phyloP scores from a whole-genome alignment of 2,888 invertebrate genomes.

The Eledona agricola region DNA sequence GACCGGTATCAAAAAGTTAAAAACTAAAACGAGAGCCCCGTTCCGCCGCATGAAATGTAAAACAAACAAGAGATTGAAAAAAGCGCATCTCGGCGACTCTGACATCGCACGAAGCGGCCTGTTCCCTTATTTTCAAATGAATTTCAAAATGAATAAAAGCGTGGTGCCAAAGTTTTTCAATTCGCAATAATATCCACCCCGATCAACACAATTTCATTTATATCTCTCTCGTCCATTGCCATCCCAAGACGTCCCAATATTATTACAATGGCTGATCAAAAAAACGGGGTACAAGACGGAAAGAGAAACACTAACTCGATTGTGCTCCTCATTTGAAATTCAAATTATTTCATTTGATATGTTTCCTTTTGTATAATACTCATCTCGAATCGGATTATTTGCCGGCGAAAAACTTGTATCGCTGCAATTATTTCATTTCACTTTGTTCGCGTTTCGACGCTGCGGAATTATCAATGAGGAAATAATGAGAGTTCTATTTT shows the following conservation, averaged over 20 bases:
- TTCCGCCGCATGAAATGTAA: conserved; percentile 16
- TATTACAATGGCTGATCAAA: conserved; percentile 30
- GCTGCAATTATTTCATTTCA: conserved; percentile 23
- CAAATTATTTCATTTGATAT: conserved; percentile 42
- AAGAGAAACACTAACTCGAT: conserved; percentile 39
- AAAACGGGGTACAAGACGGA: conserved; percentile 20
- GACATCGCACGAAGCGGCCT: conserved; percentile 39
- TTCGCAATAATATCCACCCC: conserved; percentile 35
- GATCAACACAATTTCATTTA: conserved; percentile 35
- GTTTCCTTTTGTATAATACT: conserved; percentile 40
- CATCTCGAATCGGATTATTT: conserved; percentile 32
- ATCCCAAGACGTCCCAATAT: conserved; percentile 36
- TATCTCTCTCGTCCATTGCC: conserved; percentile 39
- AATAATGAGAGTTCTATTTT: too few species aligned
- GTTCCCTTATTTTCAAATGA: conserved; percentile 43
- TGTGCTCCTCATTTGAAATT: conserved; percentile 44
- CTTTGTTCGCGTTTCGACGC: conserved; percentile 7
- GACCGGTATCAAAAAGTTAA: neutral
- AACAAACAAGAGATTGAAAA: conserved; percentile 39
- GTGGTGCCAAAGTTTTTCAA: conserved; percentile 42
- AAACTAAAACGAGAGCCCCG: conserved; percentile 1
- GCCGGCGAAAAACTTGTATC: conserved; percentile 27
- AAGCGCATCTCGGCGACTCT: conserved; percentile 35
- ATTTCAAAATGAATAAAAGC: conserved; percentile 44
- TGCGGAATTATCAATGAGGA: conserved; percentile 11